These are phyloP conservation scores for Octopus sinensis DNA, from an alignment of 1,140 invertebrate genomes.

Conservation along the genomic window DNA sequence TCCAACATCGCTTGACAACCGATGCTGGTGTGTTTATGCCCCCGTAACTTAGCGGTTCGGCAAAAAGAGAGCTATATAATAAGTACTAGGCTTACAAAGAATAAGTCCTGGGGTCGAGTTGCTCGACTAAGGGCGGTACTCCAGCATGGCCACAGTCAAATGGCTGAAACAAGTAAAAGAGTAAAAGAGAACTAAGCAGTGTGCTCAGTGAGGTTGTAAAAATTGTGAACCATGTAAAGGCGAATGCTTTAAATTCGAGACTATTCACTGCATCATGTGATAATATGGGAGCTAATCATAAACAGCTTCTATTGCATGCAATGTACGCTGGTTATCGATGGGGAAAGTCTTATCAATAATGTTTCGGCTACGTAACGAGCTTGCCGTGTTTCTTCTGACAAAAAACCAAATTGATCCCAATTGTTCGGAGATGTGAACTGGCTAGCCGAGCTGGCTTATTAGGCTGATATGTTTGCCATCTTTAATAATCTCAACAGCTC, in stretches of 20 bases:
- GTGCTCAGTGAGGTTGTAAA: conserved; percentile 20
- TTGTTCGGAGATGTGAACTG: neutral
- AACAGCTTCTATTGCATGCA: conserved; percentile 15
- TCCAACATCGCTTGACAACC: no score
- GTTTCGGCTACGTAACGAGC: neutral
- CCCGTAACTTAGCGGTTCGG: no score
- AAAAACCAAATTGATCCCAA: neutral
- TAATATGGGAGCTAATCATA: conserved; percentile 14
- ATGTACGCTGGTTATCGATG: neutral
- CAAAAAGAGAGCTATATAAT: no score
- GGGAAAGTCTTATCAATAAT: neutral
- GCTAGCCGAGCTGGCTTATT: no score
- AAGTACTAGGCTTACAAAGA: no score
- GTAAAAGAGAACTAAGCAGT: conserved; percentile 18
- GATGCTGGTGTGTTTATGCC: no score
- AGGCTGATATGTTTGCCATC: neutral
- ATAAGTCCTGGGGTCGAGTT: no score
- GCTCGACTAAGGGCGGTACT: no score
- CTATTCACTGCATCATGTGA: conserved; percentile 9
- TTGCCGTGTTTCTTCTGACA: neutral
- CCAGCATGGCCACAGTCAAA: no score
- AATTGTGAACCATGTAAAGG: conserved; percentile 19
- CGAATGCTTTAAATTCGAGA: conserved; percentile 21
- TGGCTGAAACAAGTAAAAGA: no score
- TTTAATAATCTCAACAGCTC: neutral